Evolutionary conservation across 92 coral and sea anemone species (phyloP).

Genomic region (Diadumene lineata): DNA sequence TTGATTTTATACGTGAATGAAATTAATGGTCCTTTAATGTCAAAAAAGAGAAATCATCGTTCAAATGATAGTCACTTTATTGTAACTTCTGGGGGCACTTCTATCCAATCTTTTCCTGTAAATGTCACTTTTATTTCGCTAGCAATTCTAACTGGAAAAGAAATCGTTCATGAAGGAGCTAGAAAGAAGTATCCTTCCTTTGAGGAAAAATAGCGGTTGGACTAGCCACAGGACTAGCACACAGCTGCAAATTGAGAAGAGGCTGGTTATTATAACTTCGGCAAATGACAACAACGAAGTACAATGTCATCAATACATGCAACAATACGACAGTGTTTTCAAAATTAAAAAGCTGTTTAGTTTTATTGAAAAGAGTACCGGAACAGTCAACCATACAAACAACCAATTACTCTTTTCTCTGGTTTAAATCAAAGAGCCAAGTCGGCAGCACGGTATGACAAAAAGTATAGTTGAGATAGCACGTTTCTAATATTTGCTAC

Average conservation of each 20-base stretch:
- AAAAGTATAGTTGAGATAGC: neutral
- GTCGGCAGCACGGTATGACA: neutral
- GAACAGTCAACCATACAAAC: conserved; percentile 63
- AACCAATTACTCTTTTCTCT: conserved; percentile 38
- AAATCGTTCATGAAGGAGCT: no score
- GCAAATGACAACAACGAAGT: conserved; percentile 47
- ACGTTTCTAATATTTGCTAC: neutral
- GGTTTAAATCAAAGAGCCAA: no score
- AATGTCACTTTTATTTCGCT: no score
- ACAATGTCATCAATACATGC: conserved; percentile 61
- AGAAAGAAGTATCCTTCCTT: no score
- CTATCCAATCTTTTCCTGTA: neutral
- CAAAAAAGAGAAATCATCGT: neutral
- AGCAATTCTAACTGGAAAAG: no score
- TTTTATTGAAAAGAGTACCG: conserved; percentile 76
- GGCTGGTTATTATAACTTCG: no score
- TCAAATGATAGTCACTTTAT: neutral
- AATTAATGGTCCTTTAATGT: neutral
- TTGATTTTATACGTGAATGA: neutral
- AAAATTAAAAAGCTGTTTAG: conserved; percentile 90
- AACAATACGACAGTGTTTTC: conserved; percentile 81
- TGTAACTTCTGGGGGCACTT: neutral
- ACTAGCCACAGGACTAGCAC: no score
- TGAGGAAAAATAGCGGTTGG: no score
- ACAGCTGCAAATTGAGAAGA: no score